Conservation (phyloP, 1,140 invertebrate genomes). For the Microplitis demolitor region DNA sequence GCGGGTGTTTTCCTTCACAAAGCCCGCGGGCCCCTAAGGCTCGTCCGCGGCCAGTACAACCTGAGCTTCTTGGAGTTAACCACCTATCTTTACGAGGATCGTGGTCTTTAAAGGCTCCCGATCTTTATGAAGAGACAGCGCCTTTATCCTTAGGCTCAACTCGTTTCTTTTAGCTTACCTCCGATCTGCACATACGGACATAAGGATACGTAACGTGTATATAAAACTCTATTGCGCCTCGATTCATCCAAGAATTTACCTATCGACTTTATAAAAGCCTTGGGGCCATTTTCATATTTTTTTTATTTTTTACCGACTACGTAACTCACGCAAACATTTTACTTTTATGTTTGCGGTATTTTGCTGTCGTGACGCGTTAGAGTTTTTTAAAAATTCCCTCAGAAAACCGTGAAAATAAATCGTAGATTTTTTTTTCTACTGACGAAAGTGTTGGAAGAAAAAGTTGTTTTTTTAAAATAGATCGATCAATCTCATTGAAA, state of each 20-base stretch:
- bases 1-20: background rate
- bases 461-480: too few species aligned
- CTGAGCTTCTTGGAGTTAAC: slow-evolving; percentile 23
- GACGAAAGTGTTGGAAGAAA: too few species aligned
- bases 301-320: slow-evolving; percentile 3
- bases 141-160: slow-evolving; percentile 5
- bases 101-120: slow-evolving; percentile 27
- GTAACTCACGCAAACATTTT: slow-evolving; percentile 1
- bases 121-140: slow-evolving; percentile 18
- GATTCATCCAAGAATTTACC: slow-evolving; percentile 14
- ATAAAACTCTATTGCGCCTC: background rate
- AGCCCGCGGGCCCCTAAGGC: background rate
- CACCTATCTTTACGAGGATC: slow-evolving; percentile 33
- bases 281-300: background rate
- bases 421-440: too few species aligned
- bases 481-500: too few species aligned
- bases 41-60: too few species aligned
- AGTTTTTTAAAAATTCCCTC: background rate
- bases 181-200: background rate
- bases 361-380: background rate
- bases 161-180: background rate
- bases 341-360: slow-evolving; percentile 1
- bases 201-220: background rate
- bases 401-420: too few species aligned
- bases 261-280: slow-evolving; percentile 5